Conservation (phyloP, 2,888 invertebrate genomes). For the Phanerotoma sp. region DNA sequence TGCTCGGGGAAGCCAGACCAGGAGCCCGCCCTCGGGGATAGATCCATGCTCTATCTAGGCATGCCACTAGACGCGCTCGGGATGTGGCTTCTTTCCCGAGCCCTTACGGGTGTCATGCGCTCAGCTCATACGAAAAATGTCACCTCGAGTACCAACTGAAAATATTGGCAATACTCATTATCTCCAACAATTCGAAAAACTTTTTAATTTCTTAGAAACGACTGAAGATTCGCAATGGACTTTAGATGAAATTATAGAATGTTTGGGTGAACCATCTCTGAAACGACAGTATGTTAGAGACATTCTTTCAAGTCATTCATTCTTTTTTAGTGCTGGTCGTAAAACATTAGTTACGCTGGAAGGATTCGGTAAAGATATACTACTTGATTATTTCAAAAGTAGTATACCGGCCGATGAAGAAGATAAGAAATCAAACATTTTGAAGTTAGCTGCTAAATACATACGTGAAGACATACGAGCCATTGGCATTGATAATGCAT, state of each 20-base stretch:
- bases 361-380: not conserved
- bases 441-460: conserved; percentile 7
- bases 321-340: not conserved
- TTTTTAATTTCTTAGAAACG: not conserved
- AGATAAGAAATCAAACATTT: not conserved
- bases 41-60: too few relatives aligned
- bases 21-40: too few relatives aligned
- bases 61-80: too few relatives aligned
- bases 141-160: not conserved
- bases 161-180: conserved; percentile 1
- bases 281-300: not conserved
- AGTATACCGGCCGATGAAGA: conserved; percentile 4
- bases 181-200: conserved; percentile 1
- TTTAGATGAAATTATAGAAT: not conserved
- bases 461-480: conserved; percentile 7
- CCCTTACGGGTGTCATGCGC: too few relatives aligned
- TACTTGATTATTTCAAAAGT: conserved; percentile 6
- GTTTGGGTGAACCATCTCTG: conserved; percentile 2
- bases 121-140: not conserved
- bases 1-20: too few relatives aligned
- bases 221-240: conserved; percentile 10
- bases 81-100: too few relatives aligned
- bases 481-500: not conserved
- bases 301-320: not conserved
- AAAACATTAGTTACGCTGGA: conserved; percentile 9